Percentiles rank a stretch among this genome's conserved stretches.
Conservation (phyloP, 1,140 invertebrate genomes). For the Pomacea maculata region DNA sequence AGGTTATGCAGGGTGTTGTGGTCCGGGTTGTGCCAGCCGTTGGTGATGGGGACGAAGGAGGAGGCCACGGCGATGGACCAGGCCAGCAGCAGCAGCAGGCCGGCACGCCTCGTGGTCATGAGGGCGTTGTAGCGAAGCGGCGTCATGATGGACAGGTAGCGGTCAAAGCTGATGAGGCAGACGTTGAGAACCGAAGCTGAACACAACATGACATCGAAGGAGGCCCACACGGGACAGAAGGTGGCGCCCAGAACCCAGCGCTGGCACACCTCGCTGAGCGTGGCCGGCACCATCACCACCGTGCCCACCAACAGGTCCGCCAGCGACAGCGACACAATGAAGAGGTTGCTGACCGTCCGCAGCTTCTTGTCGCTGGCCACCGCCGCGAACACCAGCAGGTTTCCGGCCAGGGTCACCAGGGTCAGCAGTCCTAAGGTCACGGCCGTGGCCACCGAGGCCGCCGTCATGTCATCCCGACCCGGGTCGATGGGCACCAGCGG, state of each 20-base stretch:
- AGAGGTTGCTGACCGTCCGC: constrained; percentile 92
- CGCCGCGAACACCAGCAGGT: constrained; percentile 85
- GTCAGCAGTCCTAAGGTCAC: constrained; percentile 39
- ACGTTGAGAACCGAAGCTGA: constrained; percentile 98
- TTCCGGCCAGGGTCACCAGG: constrained; percentile 70
- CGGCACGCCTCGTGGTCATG: constrained; percentile 82
- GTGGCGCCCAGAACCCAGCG: constrained; percentile 95
- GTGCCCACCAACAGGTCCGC: constrained; percentile 89
- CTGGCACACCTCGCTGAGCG: constrained; percentile 66
- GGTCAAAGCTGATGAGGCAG: constrained; percentile 96
- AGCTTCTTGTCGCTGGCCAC: constrained; percentile 88
- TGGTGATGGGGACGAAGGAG: constrained; percentile 94
- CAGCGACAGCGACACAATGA: constrained; percentile 93
- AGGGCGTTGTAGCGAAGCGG: constrained; percentile 96
- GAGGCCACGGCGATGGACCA: constrained; percentile 94
- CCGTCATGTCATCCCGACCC: not conserved
- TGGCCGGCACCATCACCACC: constrained; percentile 77
- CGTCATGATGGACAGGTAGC: constrained; percentile 98
- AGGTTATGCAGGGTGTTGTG: constrained; percentile 49
- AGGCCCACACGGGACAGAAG: constrained; percentile 98
- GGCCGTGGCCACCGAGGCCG: constrained; percentile 18
- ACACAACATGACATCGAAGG: constrained; percentile 98
- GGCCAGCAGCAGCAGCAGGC: constrained; percentile 91
- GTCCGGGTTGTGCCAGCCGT: constrained; percentile 79
- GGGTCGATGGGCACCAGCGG: constrained; percentile 14